Evolutionary conservation across 1,140 invertebrate species (phyloP).

Genomic region (Drusus annulatus): DNA sequence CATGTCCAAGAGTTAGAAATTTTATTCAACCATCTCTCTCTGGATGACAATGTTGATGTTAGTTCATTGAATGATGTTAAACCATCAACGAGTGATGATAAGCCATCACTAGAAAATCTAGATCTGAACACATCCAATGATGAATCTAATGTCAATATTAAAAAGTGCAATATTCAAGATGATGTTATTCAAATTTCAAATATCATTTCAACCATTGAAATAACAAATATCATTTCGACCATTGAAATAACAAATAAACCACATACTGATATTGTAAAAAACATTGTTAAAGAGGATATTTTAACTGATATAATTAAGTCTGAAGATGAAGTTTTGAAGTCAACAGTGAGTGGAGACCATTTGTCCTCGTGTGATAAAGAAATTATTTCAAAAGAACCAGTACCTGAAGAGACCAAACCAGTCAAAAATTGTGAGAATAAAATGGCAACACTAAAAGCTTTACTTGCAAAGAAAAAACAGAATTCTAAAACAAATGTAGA

Average conservation of each 20-base stretch:
- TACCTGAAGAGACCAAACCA: background rate
- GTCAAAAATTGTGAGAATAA: conserved; percentile 31
- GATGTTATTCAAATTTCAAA: background rate
- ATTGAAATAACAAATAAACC: too few relatives aligned
- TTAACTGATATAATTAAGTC: too few relatives aligned
- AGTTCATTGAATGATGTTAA: background rate
- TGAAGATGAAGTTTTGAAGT: too few relatives aligned
- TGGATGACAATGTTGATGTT: background rate
- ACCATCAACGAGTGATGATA: background rate
- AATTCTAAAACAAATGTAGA: background rate
- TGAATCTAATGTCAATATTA: background rate
- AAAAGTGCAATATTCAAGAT: background rate
- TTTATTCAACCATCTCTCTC: conserved; percentile 11
- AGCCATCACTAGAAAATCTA: background rate
- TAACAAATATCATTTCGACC: background rate
- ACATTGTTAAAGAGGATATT: too few relatives aligned
- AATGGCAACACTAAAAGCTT: conserved; percentile 28
- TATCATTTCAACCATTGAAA: background rate
- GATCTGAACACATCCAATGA: conserved; percentile 13
- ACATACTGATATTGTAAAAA: too few relatives aligned
- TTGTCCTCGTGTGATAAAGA: too few relatives aligned
- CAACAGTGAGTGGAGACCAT: too few relatives aligned
- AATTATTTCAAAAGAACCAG: too few relatives aligned
- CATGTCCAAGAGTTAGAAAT: conserved; percentile 10
- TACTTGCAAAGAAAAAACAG: conserved; percentile 25